These are phyloP conservation scores for Bombus ignitus DNA, from an alignment of 1,140 invertebrate species.

Conservation along the genomic window DNA sequence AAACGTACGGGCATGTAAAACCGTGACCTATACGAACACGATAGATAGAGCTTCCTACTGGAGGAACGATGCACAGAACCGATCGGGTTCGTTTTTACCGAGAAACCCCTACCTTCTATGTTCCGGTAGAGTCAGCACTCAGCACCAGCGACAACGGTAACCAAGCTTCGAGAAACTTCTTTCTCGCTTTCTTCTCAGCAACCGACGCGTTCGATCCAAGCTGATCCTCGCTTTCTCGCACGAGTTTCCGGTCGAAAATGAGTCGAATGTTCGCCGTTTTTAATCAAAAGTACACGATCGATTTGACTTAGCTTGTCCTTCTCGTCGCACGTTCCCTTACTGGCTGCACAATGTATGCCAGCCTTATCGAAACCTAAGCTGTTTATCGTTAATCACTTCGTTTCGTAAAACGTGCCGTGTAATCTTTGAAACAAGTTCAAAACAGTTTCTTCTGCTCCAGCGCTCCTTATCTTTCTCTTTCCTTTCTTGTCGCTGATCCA, in stretches of 20 bases:
- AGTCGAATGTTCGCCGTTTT: not conserved
- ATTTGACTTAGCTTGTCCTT: not conserved
- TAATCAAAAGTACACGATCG: not conserved
- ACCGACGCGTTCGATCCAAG: not conserved
- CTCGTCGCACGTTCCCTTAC: not conserved
- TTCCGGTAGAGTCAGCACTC: not conserved
- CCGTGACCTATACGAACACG: conserved; percentile 15
- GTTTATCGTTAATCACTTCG: not conserved
- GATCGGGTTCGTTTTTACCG: not conserved
- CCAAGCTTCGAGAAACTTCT: conserved; percentile 50
- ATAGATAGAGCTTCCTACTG: not conserved
- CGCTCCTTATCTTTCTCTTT: not conserved
- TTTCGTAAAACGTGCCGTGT: not conserved
- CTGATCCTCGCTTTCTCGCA: not conserved
- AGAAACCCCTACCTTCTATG: not conserved
- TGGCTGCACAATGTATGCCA: not conserved
- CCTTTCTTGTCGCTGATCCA: not conserved
- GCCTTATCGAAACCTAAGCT: not conserved
- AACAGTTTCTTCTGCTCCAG: not conserved
- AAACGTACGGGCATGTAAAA: not conserved
- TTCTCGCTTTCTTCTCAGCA: not conserved
- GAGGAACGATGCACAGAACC: not conserved
- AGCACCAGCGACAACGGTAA: not conserved
- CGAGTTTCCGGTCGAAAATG: not conserved
- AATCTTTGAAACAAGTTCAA: not conserved